phyloP scores from a whole-genome alignment of 2,113 vertebrate species.

The Sinocyclocheilus maitianheensis region DNA sequence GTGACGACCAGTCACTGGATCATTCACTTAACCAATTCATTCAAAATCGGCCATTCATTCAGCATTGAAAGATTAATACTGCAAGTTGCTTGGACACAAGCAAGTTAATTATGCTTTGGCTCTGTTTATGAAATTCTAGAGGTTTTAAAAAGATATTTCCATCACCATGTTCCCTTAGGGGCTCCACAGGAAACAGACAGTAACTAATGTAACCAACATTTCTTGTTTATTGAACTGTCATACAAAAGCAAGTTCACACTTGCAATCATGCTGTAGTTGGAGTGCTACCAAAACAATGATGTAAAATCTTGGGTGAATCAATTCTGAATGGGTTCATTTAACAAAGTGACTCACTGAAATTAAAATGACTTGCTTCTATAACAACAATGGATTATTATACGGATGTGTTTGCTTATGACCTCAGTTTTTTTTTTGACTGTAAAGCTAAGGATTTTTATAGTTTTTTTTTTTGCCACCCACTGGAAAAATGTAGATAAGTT shows the following conservation, averaged over 20 bases:
- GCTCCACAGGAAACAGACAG: neutral
- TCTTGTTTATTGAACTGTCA: neutral
- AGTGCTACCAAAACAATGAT: neutral
- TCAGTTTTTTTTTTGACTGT: neutral
- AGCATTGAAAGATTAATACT: neutral
- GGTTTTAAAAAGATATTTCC: neutral
- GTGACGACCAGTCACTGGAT: too few relatives aligned
- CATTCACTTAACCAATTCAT: too few relatives aligned
- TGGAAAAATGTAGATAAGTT: neutral
- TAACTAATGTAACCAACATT: neutral
- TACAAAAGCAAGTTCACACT: neutral
- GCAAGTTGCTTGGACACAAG: neutral
- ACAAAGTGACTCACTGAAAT: neutral
- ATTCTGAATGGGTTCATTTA: neutral
- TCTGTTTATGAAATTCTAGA: neutral
- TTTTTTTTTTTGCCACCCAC: too few relatives aligned
- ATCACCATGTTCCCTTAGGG: neutral
- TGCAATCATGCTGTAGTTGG: neutral
- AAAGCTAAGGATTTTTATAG: too few relatives aligned
- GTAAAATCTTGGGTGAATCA: neutral
- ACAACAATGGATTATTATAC: neutral
- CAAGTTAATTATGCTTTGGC: too few relatives aligned
- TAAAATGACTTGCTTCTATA: neutral
- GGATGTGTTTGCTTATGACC: neutral
- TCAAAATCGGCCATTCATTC: neutral